Base-by-base conservation (phyloP, 2,888 invertebrate genomes). In the Ferdinandea cuprea region DNA sequence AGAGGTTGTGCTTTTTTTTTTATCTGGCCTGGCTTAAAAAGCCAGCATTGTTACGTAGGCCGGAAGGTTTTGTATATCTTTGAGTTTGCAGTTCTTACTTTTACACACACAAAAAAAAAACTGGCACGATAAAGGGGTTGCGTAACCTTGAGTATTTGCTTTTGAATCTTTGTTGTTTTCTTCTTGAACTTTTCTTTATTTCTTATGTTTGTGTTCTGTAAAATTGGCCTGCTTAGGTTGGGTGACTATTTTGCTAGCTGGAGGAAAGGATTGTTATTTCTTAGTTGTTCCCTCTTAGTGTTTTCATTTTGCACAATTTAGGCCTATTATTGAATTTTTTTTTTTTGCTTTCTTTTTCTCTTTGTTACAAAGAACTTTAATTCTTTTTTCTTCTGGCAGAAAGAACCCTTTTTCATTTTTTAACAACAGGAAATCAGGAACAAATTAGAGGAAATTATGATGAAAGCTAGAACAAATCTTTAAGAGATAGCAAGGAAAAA, bases 161-260 rank as follows among this genome's bases (percentile, higher is more conserved):
- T 28, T 44, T 56, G 9, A n/a, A n/a, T n/a, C n/a, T n/a, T n/a
- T n/a, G n/a, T 15, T 21, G 21, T 11, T 40, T 19, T n/a, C 11
- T 58, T 69, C 37, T 50, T 63, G 2, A 40, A 30, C 30, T 13
- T 17, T 42, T 71, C 37, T 35, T 25, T 7, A 5, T 48, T 66
- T 32, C 25, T 61, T 30, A 46, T 69, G 56, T 69, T 19, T 35
- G 63, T 50, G 21, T 40, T 44, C 21, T 65, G 17, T 37, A 37
- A 63, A 68, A 78, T 78, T 78, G 77, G 54, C 59, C 58, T 63
- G 48, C 28, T 81, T 50, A 35, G 52, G 46, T 65, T 21, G 58
- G 83, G 63, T 61, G 73, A 78, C 78, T 83, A 58, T 66, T 78
- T 61, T 66, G 46, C 58, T 61, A 40, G 59, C 71, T 35, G 7